Evolutionary conservation across 2,113 vertebrate genomes (phyloP), one percentile per base, ranked within the genome.

Genomic region (Aramus guarauna): DNA sequence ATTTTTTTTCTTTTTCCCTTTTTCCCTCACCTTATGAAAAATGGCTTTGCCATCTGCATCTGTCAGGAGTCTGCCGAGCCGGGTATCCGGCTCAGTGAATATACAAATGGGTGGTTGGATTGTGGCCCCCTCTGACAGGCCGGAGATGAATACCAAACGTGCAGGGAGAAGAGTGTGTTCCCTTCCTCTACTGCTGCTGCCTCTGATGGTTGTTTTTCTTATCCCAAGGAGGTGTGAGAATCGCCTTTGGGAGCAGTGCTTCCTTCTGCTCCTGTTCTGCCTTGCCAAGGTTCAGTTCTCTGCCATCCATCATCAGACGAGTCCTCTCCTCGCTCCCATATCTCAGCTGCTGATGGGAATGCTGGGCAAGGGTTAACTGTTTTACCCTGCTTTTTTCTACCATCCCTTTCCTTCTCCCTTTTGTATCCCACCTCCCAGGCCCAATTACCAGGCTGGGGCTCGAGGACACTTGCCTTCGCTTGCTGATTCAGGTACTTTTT

Each of bases 21-120:
- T 92, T 20, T 80, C 72, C 75, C 73, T 84, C 32, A 90, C 92
- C 92, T 96, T 88, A 94, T 97, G 97, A 98, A 97, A 97, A 98
- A 98, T 97, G 97, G 94, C 88, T 96, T 97, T 98, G 93, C 95
- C 95, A 94, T 97, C 96, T 98, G 96, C 96, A 98, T 96, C 96
- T 98, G 97, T 97, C 97, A 97, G 96, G 90, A 96, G 96, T 45
- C 91, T 41, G 47, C 88, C 37, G 80, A 95, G 92, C 81, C 2
- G 19, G 47, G 92, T 55, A 77, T 62, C 96, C 0, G 63, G 97
- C 97, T 98, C 98, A 97, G 86, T 97, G 98, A 97, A 97, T 97
- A 96, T 93, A 97, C 96, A 97, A 97, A 97, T 90, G 93, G 91
- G 95, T 2, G 32, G 85, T 83, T 97, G 98, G 97, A 97, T 88